phyloP scores from a whole-genome alignment of 1,140 invertebrate genomes.

The Whitmania pigra region DNA sequence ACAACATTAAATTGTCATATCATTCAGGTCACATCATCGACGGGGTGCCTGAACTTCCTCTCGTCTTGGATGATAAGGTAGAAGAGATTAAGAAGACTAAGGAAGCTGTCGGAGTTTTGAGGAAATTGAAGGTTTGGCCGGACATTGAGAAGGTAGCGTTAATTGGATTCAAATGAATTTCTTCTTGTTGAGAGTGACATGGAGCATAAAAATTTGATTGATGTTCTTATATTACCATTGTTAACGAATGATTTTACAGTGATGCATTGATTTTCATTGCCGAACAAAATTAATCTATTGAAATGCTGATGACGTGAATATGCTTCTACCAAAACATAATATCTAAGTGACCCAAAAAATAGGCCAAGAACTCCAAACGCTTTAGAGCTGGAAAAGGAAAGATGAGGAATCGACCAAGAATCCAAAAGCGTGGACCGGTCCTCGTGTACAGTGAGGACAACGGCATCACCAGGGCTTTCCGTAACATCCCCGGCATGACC shows the following conservation, averaged over 20 bases:
- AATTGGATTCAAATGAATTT: too few relatives aligned
- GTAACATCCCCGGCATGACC: conserved; percentile 91
- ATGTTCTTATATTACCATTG: too few relatives aligned
- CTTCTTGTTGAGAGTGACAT: too few relatives aligned
- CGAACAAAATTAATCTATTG: too few relatives aligned
- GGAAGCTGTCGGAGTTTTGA: conserved; percentile 82
- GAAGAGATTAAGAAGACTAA: conserved; percentile 92
- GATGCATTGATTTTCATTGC: too few relatives aligned
- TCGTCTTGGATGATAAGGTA: conserved; percentile 86
- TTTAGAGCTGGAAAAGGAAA: conserved; percentile 97
- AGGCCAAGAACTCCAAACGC: conserved; percentile 90
- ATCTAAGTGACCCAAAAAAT: too few relatives aligned
- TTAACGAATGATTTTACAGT: too few relatives aligned
- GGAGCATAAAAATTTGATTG: too few relatives aligned
- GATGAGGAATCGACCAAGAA: conserved; percentile 90
- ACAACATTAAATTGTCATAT: too few relatives aligned
- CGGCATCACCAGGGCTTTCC: conserved; percentile 85
- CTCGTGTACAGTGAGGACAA: conserved; percentile 83
- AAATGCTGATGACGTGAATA: too few relatives aligned
- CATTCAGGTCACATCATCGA: conserved; percentile 75
- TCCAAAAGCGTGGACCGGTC: conserved; percentile 86
- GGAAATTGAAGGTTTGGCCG: conserved; percentile 75
- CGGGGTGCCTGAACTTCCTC: conserved; percentile 81
- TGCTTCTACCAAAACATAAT: too few relatives aligned
- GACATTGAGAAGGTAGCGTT: conserved; percentile 71